Evolutionary conservation across 2,888 invertebrate genomes (phyloP).

Genomic region (Ptychoptera albimana): DNA sequence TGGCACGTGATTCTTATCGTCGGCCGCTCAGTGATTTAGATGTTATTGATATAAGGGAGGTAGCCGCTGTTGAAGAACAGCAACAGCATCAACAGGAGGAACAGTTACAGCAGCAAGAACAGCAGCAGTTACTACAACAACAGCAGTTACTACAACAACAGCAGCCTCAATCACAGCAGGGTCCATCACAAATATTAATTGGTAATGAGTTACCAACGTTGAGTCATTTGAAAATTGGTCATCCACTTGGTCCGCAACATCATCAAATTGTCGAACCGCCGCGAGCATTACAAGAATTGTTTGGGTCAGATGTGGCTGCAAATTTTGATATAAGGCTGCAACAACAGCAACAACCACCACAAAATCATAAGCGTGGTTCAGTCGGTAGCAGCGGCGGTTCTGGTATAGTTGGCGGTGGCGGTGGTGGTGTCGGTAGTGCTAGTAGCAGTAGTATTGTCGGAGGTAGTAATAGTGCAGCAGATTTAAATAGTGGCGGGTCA

Average conservation of each 20-base stretch:
- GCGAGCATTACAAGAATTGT: slow-evolving; percentile 7
- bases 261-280: slow-evolving; percentile 5
- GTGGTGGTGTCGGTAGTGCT: slow-evolving; percentile 3
- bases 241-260: not conserved
- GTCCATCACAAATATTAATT: slow-evolving; percentile 1
- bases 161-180: not conserved
- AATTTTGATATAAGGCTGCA: slow-evolving; percentile 7
- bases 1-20: slow-evolving; percentile 10
- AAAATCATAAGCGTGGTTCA: not conserved
- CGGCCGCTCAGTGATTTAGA: slow-evolving; percentile 9
- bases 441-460: slow-evolving; percentile 7
- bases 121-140: not conserved
- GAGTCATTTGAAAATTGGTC: not conserved
- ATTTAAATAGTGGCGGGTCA: slow-evolving; percentile 7
- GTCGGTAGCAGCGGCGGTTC: slow-evolving; percentile 14
- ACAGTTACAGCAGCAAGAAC: slow-evolving; percentile 1
- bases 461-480: too few species aligned
- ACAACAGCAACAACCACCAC: slow-evolving; percentile 10
- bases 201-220: not conserved
- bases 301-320: slow-evolving; percentile 7
- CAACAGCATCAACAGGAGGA: slow-evolving; percentile 14
- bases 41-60: slow-evolving; percentile 6
- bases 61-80: slow-evolving; percentile 9
- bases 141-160: slow-evolving; percentile 4
- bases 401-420: slow-evolving; percentile 14